A percentile compares a stretch with the other conserved stretches of the same genome.
Conservation (phyloP, 2,797 vertebrate species). For the Betta splendens region DNA sequence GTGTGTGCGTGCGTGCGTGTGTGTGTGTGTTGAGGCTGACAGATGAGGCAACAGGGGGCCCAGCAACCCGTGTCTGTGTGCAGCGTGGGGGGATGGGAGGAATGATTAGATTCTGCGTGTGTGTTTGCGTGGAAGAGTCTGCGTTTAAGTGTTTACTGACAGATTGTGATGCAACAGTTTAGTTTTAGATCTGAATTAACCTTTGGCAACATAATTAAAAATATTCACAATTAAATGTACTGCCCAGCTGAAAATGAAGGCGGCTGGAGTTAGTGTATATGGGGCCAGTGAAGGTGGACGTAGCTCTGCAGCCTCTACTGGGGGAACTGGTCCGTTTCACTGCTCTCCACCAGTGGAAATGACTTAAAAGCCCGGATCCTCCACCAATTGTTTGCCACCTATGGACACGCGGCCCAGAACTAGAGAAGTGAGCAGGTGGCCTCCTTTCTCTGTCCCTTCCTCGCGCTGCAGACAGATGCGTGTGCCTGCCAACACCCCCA, state of each 20-base stretch:
- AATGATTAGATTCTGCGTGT: slow-evolving; percentile 30
- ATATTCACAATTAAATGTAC: slow-evolving; percentile 13
- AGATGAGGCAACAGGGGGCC: slow-evolving; percentile 79
- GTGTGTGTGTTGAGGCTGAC: slow-evolving; percentile 67
- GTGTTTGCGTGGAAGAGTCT: slow-evolving; percentile 28
- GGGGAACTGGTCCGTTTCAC: slow-evolving; percentile 62
- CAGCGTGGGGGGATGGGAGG: slow-evolving; percentile 39
- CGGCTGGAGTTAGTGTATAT: slow-evolving; percentile 32
- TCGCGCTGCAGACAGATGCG: slow-evolving; percentile 72
- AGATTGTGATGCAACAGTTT: slow-evolving; percentile 7
- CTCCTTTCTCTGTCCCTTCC: slow-evolving; percentile 30
- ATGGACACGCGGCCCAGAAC: slow-evolving; percentile 71
- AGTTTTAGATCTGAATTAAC: slow-evolving; percentile 12
- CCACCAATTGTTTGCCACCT: slow-evolving; percentile 80
- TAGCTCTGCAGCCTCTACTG: slow-evolving; percentile 67
- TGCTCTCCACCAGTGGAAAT: slow-evolving; percentile 52
- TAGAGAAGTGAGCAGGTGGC: slow-evolving; percentile 76
- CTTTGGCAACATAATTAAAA: slow-evolving; percentile 25
- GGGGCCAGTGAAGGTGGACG: slow-evolving; percentile 48
- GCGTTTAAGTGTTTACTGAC: background rate
- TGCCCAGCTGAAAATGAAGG: slow-evolving; percentile 19
- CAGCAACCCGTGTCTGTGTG: slow-evolving; percentile 75
- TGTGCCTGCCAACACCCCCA: slow-evolving; percentile 60
- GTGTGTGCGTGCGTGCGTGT: slow-evolving; percentile 18
- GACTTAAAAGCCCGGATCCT: slow-evolving; percentile 55